Evolutionary conservation across 2,888 invertebrate species (phyloP).

Genomic region (Acrobeloides nanus): DNA sequence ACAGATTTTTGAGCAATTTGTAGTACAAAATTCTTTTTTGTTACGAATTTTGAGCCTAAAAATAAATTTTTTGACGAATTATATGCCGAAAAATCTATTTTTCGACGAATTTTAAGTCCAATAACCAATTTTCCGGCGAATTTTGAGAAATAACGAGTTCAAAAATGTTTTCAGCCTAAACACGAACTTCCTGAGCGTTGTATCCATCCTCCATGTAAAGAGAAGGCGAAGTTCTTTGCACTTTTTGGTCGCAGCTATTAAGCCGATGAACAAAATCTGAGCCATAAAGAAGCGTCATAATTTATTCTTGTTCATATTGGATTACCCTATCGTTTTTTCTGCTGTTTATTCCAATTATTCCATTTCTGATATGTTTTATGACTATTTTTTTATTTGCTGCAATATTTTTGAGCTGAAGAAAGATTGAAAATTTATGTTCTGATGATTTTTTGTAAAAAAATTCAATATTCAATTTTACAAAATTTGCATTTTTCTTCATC

Average conservation of each 20-base stretch:
- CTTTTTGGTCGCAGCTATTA: conserved; percentile 94
- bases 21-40: conserved; percentile 62
- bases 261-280: conserved; percentile 13
- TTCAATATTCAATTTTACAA: too few relatives aligned
- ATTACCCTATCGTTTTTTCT: not conserved
- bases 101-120: too few relatives aligned
- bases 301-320: not conserved
- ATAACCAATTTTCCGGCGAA: too few relatives aligned
- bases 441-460: too few relatives aligned
- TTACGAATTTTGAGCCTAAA: conserved; percentile 5
- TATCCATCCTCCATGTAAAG: conserved; percentile 75
- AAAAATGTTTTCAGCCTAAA: too few relatives aligned
- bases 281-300: not conserved
- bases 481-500: too few relatives aligned
- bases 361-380: not conserved
- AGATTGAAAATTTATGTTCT: too few relatives aligned
- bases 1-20: conserved; percentile 1
- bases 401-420: too few relatives aligned
- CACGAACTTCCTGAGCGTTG: conserved; percentile 62
- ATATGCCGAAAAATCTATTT: too few relatives aligned
- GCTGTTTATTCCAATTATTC: not conserved
- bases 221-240: conserved; percentile 74
- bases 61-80: too few relatives aligned
- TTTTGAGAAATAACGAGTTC: too few relatives aligned
- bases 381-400: not conserved